Base-by-base conservation (phyloP, 2,113 vertebrate genomes). In the Callionymus lyra region DNA sequence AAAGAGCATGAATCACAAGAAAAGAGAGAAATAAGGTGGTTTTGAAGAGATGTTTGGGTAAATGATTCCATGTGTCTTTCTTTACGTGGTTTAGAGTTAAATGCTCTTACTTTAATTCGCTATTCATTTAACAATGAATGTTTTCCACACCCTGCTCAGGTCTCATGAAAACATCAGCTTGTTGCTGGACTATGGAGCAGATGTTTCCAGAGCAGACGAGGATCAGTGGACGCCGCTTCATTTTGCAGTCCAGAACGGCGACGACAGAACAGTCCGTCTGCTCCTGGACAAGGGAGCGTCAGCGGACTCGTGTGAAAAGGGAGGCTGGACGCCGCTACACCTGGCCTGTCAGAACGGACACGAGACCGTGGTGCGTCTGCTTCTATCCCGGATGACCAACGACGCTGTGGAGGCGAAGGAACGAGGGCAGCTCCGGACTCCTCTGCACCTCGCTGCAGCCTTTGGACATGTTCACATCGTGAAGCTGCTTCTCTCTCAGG, bases 331-430 rank as follows among this genome's bases (percentile, higher is more conserved):
- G 0, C 82, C 89, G 0, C 72, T 92, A 37, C 90, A 91, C 65
- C 52, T 95, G 71, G 88, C 90, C 1, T 74, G 84, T 0, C 91
- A 94, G 81, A 93, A 91, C 12, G 87, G 89, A 64, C 87, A 88
- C 1, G 89, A 94, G 63, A 80, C 81, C 0, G 79, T 91, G 37
- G 87, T 84, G 3, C 56, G 78, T 5, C 78, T 90, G 11, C 83
- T 97, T 48, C 77, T 91, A 6, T 87, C 85, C 1, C 81, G 80
- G 13, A 72, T 87, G 31, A 77, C 82, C 1, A 31, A 56, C 17
- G 56, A 57, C 14, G 62, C 78, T 15, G 27, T 66, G 16, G 75
- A 81, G 17, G n/a, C 64, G n/a, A 38, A 27, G 10, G 88, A 88
- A 56, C 53, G 19, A 0, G 55, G 80, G 0, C 66, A 80, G 1